A percentile compares a stretch with the other conserved stretches of the same genome.
Evolutionary conservation across 2,113 vertebrate species (phyloP).

Genomic region (Callaeas wilsoni): DNA sequence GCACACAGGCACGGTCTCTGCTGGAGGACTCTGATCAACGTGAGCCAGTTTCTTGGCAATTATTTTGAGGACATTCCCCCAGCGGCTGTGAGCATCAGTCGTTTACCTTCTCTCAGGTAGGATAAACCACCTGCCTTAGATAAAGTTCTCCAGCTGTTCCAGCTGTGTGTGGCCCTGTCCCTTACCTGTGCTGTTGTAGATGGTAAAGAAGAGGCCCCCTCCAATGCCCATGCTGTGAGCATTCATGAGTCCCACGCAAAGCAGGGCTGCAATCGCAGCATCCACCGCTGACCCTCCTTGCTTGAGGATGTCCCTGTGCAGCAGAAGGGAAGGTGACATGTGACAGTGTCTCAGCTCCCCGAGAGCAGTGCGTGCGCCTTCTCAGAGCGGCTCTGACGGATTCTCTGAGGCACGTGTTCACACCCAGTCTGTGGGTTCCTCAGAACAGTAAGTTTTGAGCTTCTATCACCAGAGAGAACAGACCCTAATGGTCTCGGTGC

Average conservation of each 20-base stretch:
- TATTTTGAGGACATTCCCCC: background rate
- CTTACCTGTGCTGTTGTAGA: slow-evolving; percentile 84
- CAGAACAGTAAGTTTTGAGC: background rate
- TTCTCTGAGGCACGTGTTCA: background rate
- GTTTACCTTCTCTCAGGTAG: background rate
- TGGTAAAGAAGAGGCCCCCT: slow-evolving; percentile 89
- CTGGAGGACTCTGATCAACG: background rate
- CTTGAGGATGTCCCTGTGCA: slow-evolving; percentile 79
- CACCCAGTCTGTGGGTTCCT: background rate
- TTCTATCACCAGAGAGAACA: background rate
- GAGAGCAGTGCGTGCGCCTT: background rate
- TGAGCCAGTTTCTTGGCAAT: background rate
- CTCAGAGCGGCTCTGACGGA: background rate
- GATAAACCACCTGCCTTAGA: background rate
- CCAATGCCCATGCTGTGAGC: slow-evolving; percentile 94
- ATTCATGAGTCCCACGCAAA: slow-evolving; percentile 89
- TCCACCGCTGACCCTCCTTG: slow-evolving; percentile 89
- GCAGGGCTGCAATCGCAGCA: slow-evolving; percentile 82
- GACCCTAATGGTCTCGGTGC: background rate
- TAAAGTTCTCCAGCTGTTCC: background rate
- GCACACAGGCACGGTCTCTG: background rate
- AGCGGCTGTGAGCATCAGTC: background rate
- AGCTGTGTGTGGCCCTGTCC: background rate
- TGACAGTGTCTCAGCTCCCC: background rate
- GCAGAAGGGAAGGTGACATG: background rate